phyloP scores from a whole-genome alignment of 1,140 invertebrate species.

The Drosophila chauvacae region DNA sequence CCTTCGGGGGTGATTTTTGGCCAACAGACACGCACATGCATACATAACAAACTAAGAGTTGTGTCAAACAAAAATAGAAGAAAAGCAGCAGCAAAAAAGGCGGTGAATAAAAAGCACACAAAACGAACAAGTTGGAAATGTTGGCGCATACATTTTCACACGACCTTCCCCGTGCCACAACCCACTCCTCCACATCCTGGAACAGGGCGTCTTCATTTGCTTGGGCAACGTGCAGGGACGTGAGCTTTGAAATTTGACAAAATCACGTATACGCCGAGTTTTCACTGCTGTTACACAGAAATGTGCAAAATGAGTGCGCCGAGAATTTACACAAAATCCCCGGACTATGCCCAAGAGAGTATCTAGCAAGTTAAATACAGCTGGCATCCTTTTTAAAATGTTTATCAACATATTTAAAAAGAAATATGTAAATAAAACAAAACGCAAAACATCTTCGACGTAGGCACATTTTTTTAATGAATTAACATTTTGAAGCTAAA shows the following conservation, averaged over 20 bases:
- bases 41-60: slow-evolving; percentile 77
- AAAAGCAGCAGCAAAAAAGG: slow-evolving; percentile 26
- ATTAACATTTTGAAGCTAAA: neutral
- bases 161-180: slow-evolving; percentile 20
- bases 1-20: slow-evolving; percentile 29
- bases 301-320: slow-evolving; percentile 67
- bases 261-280: slow-evolving; percentile 79
- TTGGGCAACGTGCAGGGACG: slow-evolving; percentile 49
- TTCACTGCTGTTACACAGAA: slow-evolving; percentile 75
- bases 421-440: neutral
- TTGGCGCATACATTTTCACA: slow-evolving; percentile 68
- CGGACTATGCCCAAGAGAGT: slow-evolving; percentile 32
- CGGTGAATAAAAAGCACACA: slow-evolving; percentile 53
- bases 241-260: slow-evolving; percentile 79
- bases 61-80: slow-evolving; percentile 50
- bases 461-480: neutral
- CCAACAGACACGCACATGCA: slow-evolving; percentile 69
- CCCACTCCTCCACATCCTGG: neutral
- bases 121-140: slow-evolving; percentile 54
- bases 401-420: neutral
- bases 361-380: slow-evolving; percentile 6
- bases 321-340: slow-evolving; percentile 71
- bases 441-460: neutral
- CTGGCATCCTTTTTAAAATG: neutral
- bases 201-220: slow-evolving; percentile 49